These are phyloP conservation scores for Laticauda laticaudata DNA, from an alignment of 2,113 vertebrate genomes.

Conservation along the genomic window DNA sequence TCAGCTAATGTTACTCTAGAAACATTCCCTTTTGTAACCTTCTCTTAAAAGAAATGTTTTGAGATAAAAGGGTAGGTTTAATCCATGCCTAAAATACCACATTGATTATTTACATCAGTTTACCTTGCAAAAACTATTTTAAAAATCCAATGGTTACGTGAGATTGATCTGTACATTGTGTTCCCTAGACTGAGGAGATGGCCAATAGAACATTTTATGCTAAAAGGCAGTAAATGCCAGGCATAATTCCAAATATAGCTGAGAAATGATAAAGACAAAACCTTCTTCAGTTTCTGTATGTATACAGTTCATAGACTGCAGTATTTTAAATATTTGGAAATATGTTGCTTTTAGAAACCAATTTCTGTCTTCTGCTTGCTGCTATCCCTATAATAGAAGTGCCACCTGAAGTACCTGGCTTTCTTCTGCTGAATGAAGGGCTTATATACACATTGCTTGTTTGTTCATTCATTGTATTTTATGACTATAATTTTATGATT, in stretches of 20 bases:
- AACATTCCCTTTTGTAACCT: neutral
- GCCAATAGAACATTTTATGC: neutral
- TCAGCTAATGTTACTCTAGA: neutral
- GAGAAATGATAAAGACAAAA: neutral
- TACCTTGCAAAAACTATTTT: neutral
- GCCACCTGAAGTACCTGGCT: neutral
- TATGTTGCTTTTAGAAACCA: neutral
- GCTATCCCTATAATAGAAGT: neutral
- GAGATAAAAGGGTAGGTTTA: neutral
- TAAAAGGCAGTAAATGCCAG: neutral
- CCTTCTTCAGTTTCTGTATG: neutral
- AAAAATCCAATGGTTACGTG: neutral
- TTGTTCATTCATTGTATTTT: neutral
- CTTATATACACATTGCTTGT: neutral
- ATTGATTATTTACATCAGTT: neutral
- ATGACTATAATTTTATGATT: no score
- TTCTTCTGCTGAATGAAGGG: neutral
- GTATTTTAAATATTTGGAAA: neutral
- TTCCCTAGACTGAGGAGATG: neutral
- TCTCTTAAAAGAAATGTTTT: conserved; percentile 12
- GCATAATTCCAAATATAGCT: neutral
- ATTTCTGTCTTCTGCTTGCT: neutral
- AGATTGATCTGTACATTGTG: neutral
- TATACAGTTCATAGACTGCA: neutral
- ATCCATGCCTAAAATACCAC: conserved; percentile 9